These are phyloP conservation scores for Pelosia muscerda DNA, from an alignment of 2,888 invertebrate genomes.

Conservation along the genomic window DNA sequence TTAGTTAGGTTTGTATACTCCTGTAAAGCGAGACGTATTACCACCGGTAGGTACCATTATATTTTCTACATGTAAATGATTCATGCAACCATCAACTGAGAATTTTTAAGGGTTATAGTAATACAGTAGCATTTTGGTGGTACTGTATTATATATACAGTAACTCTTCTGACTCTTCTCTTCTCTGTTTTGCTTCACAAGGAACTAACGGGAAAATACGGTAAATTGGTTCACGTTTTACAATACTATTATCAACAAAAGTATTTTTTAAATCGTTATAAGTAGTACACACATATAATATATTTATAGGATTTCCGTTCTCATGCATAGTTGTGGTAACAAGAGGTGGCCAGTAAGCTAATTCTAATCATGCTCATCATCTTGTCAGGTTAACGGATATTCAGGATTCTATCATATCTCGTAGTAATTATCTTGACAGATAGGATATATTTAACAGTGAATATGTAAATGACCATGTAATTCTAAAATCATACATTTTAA, in stretches of 20 bases:
- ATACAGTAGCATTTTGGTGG: too few species aligned
- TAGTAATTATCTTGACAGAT: neutral
- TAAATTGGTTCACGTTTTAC: too few species aligned
- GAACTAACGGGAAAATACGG: too few species aligned
- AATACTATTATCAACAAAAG: too few species aligned
- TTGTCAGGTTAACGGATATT: neutral
- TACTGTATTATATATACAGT: too few species aligned
- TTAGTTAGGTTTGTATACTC: neutral
- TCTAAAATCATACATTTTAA: too few species aligned
- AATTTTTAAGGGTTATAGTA: neutral
- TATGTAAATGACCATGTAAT: too few species aligned
- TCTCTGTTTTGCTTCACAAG: too few species aligned
- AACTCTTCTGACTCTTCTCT: too few species aligned
- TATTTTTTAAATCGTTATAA: neutral
- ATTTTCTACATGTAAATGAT: neutral
- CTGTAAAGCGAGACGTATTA: too few species aligned
- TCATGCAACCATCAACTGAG: neutral
- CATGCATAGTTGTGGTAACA: neutral
- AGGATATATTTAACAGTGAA: too few species aligned
- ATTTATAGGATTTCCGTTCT: neutral
- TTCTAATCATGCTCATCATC: neutral
- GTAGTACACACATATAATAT: neutral
- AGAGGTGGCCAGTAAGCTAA: constrained; percentile 1
- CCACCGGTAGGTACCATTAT: neutral
- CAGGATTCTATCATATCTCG: neutral